Evolutionary conservation across 2,113 vertebrate genomes (phyloP).

Genomic region (Rynchops niger): DNA sequence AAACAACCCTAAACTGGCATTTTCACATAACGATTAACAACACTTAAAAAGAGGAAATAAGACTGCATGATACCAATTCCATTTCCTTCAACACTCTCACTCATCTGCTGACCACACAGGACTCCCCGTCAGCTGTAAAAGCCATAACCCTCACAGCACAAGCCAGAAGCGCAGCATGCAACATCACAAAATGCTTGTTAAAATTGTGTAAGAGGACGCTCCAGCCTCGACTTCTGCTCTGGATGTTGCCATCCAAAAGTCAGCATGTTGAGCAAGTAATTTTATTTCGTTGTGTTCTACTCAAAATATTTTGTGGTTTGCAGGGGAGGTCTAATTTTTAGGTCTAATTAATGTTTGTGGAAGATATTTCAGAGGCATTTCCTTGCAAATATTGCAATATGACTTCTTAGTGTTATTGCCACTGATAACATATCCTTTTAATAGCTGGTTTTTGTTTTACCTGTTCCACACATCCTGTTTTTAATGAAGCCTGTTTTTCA

Average conservation of each 20-base stretch:
- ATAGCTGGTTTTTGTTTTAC: neutral
- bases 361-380: neutral
- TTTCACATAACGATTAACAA: neutral
- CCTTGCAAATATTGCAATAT: neutral
- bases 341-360: neutral
- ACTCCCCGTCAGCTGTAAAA: neutral
- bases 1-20: neutral
- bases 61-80: neutral
- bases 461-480: neutral
- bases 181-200: neutral
- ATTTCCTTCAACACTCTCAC: slow-evolving; percentile 1
- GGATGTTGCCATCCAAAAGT: neutral
- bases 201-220: neutral
- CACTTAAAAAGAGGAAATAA: neutral
- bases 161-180: neutral
- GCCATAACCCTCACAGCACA: neutral
- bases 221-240: neutral
- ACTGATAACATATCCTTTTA: neutral
- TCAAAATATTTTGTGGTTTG: neutral
- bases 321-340: neutral
- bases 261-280: accelerated
- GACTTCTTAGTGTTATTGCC: neutral
- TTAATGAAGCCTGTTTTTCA: neutral
- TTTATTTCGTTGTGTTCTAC: neutral
- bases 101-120: neutral